Conservation (phyloP, 2,113 vertebrate species). For the Eupsittula cactorum region DNA sequence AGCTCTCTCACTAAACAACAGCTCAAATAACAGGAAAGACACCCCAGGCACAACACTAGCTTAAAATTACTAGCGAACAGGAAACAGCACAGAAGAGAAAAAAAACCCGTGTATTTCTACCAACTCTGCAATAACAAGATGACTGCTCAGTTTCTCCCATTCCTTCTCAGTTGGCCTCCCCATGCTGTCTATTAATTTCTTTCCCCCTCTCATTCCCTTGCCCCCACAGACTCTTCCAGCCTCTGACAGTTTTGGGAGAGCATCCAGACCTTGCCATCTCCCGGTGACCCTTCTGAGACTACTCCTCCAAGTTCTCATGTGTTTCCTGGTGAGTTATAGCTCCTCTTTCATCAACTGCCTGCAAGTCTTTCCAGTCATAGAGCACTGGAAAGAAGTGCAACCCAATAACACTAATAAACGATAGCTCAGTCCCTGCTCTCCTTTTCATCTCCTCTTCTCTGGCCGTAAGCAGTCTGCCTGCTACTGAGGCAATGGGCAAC, state of each 20-base stretch:
- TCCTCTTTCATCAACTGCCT: conserved; percentile 33
- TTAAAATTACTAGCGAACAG: neutral
- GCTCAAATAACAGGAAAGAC: neutral
- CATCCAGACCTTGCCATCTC: neutral
- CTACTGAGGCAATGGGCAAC: neutral
- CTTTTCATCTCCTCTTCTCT: conserved; percentile 13
- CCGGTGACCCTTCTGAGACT: neutral
- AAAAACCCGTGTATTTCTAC: accelerated
- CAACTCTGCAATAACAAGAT: neutral
- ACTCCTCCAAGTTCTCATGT: neutral
- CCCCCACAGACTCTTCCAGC: neutral
- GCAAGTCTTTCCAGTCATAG: neutral
- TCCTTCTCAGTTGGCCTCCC: neutral
- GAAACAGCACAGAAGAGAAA: neutral
- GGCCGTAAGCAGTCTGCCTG: neutral
- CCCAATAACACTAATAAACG: conserved; percentile 35
- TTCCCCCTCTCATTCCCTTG: neutral
- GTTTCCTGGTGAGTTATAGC: neutral
- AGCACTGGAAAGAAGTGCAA: conserved; percentile 28
- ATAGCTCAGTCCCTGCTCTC: neutral
- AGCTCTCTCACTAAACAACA: neutral
- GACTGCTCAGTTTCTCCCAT: neutral
- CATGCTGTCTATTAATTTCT: neutral
- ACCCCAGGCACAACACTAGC: neutral
- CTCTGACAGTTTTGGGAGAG: neutral